Evolutionary conservation across 2,797 vertebrate genomes (phyloP).

Genomic region (Pagetopsis macropterus): DNA sequence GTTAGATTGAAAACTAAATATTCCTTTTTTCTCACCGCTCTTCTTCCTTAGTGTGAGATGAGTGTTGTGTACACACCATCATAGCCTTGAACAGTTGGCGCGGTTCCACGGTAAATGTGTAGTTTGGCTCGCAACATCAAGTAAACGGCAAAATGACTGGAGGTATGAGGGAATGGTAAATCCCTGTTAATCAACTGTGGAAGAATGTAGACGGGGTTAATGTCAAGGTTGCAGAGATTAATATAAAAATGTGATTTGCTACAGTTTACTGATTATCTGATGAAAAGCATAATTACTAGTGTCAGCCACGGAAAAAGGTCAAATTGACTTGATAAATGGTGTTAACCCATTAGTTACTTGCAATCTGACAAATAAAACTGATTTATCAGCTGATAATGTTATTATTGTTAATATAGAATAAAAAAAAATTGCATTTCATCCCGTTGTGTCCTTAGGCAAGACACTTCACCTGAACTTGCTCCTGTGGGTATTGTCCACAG

Average conservation of each 20-base stretch:
- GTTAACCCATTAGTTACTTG: not conserved
- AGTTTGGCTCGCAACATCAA: conserved; percentile 35
- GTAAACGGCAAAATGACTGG: conserved; percentile 40
- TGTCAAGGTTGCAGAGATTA: conserved; percentile 33
- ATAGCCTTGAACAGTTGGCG: conserved; percentile 36
- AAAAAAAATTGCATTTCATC: not conserved
- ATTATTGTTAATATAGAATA: conserved; percentile 7
- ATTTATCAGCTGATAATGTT: not conserved
- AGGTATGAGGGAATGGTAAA: conserved; percentile 20
- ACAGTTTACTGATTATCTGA: conserved; percentile 34
- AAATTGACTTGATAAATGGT: not conserved
- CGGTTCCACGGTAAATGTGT: conserved; percentile 33
- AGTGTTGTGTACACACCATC: conserved; percentile 22
- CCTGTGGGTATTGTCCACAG: too few relatives aligned
- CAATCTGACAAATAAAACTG: not conserved
- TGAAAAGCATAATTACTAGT: conserved; percentile 26
- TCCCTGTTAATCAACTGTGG: conserved; percentile 13
- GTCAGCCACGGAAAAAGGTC: conserved; percentile 23
- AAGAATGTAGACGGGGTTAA: conserved; percentile 25
- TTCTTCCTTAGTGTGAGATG: conserved; percentile 15
- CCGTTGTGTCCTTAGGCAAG: not conserved
- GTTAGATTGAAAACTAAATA: not conserved
- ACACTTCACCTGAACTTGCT: too few relatives aligned
- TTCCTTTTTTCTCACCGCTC: not conserved
- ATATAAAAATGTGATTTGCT: conserved; percentile 34